A percentile compares a stretch with the other conserved stretches of the same genome.
These are phyloP conservation scores for Gymnobelideus leadbeateri DNA, from an alignment of 2,113 vertebrate genomes.

Conservation along the genomic window DNA sequence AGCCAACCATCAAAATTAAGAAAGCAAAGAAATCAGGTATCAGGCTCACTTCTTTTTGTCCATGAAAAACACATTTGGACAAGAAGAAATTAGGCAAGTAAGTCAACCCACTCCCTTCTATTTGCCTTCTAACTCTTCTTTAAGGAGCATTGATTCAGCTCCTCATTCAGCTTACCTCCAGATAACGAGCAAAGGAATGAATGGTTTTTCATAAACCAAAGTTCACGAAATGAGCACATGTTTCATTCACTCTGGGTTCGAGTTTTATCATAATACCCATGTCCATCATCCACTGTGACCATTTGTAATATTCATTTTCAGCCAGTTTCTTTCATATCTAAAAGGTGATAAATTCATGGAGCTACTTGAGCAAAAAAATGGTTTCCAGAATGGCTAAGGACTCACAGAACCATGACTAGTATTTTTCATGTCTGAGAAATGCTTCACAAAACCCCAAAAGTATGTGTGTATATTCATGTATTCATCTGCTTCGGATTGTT, in stretches of 20 bases:
- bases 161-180: background rate
- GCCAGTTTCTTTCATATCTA: background rate
- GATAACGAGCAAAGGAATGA: background rate
- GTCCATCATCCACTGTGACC: background rate
- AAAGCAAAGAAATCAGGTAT: background rate
- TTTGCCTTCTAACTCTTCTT: background rate
- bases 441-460: background rate
- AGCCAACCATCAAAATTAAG: background rate
- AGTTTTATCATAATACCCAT: background rate
- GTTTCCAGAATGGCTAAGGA: background rate
- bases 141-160: background rate
- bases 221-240: background rate
- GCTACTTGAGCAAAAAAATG: background rate
- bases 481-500: background rate
- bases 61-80: background rate
- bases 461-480: background rate
- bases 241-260: background rate
- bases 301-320: background rate
- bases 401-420: background rate
- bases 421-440: background rate
- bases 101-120: background rate
- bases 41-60: background rate
- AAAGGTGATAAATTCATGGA: background rate
- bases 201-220: background rate
- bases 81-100: background rate